These are phyloP conservation scores for Drosophila baimaii DNA, from an alignment of 1,140 invertebrate species.

Conservation along the genomic window DNA sequence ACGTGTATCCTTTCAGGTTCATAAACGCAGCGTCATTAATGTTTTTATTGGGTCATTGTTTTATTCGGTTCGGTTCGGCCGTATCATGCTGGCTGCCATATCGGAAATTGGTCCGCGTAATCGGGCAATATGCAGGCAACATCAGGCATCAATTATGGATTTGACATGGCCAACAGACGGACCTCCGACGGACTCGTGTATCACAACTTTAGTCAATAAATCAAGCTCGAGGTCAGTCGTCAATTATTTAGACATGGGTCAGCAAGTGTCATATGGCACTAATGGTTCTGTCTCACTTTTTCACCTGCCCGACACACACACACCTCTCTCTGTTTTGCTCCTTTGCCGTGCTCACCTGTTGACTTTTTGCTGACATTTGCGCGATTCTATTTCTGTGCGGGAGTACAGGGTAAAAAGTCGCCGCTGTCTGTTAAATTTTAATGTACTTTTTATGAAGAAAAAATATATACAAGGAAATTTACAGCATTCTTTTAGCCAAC, in stretches of 20 bases:
- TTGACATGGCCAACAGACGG: conserved; percentile 12
- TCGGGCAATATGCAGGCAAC: conserved; percentile 24
- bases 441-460: background rate
- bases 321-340: background rate
- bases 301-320: background rate
- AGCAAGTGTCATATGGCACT: conserved; percentile 56
- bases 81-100: conserved; percentile 18
- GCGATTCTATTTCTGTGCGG: conserved; percentile 28
- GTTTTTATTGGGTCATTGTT: conserved; percentile 9
- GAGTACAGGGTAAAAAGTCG: conserved; percentile 6
- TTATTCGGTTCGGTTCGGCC: background rate
- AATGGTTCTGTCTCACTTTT: conserved; percentile 21
- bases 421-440: too few relatives aligned
- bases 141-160: conserved; percentile 51
- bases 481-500: too few relatives aligned
- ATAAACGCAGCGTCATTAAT: conserved; percentile 40
- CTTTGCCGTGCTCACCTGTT: conserved; percentile 39
- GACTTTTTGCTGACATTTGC: conserved; percentile 45
- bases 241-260: conserved; percentile 71
- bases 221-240: conserved; percentile 73
- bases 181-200: conserved; percentile 4
- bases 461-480: too few relatives aligned
- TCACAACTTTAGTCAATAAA: conserved; percentile 69
- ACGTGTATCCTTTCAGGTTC: conserved; percentile 21
- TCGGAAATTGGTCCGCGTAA: conserved; percentile 38